Evolutionary conservation across 2,113 vertebrate genomes (phyloP).

Genomic region (Cygnus atratus): DNA sequence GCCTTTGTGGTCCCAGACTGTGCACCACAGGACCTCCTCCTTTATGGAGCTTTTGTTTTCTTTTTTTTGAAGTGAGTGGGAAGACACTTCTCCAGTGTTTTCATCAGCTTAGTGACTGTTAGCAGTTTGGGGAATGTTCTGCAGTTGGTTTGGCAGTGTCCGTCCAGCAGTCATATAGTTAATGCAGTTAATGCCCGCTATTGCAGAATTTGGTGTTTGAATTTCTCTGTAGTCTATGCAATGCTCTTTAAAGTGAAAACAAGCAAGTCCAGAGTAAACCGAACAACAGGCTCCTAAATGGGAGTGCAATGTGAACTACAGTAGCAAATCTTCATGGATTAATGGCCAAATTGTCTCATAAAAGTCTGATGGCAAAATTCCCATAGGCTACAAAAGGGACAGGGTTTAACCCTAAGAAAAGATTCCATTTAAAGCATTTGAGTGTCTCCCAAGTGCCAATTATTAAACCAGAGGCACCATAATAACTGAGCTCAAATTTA

Average conservation of each 20-base stretch:
- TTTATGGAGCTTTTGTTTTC: neutral
- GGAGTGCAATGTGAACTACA: constrained; percentile 38
- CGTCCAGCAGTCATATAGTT: constrained; percentile 21
- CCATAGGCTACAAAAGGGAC: neutral
- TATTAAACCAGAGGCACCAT: constrained; percentile 24
- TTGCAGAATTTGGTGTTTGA: constrained; percentile 26
- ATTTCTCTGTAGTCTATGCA: constrained; percentile 4
- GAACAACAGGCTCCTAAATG: constrained; percentile 27
- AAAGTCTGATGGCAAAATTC: constrained; percentile 33
- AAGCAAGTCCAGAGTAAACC: constrained; percentile 32
- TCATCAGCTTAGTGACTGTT: neutral
- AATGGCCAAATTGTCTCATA: constrained; percentile 47
- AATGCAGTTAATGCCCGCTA: neutral
- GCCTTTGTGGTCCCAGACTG: neutral
- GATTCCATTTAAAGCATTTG: constrained; percentile 31
- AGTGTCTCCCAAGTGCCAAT: constrained; percentile 46
- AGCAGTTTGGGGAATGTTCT: neutral
- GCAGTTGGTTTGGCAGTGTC: neutral
- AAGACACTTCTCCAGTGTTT: neutral
- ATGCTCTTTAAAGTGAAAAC: constrained; percentile 49
- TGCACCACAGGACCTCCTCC: neutral
- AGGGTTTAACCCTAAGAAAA: constrained; percentile 28
- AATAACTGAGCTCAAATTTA: constrained; percentile 52
- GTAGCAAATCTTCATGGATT: constrained; percentile 51
- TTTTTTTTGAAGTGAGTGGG: neutral